phyloP scores from a whole-genome alignment of 2,113 vertebrate genomes.

The Vireo altiloquus region DNA sequence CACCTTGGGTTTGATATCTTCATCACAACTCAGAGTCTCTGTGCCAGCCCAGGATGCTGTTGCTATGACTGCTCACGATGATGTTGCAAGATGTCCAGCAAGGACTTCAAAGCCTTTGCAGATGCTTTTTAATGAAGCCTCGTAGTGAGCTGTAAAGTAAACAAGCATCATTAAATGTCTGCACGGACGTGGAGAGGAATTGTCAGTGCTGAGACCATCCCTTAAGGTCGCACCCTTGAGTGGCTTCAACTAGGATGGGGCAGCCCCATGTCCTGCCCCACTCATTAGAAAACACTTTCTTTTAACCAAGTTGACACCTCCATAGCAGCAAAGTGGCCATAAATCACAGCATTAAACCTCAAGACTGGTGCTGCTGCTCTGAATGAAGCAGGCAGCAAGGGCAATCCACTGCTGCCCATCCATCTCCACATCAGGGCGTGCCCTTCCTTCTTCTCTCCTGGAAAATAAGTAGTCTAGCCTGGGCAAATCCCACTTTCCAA shows the following conservation, averaged over 20 bases:
- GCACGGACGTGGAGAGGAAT: rapidly evolving
- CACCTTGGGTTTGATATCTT: constrained; percentile 38
- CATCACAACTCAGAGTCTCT: neutral
- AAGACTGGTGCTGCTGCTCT: rapidly evolving
- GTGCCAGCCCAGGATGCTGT: neutral
- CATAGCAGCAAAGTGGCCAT: neutral
- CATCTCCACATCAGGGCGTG: neutral
- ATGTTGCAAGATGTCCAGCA: neutral
- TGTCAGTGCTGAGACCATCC: neutral
- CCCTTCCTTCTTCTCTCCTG: neutral
- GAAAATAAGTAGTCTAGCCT: neutral
- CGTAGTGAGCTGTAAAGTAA: neutral
- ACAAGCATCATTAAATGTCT: neutral
- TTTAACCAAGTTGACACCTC: neutral
- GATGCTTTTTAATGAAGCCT: neutral
- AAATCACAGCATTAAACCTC: neutral
- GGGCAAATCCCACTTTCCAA: neutral
- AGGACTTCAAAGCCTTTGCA: neutral
- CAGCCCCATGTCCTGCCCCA: neutral
- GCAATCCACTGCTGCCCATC: neutral
- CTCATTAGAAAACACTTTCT: neutral
- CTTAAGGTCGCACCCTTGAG: neutral
- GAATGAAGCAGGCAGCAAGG: neutral
- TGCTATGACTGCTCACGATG: neutral
- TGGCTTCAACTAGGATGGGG: neutral